A percentile compares a stretch with the other conserved stretches of the same genome.
Evolutionary conservation across 1,140 invertebrate species (phyloP).

Genomic region (Semibalanus balanoides): DNA sequence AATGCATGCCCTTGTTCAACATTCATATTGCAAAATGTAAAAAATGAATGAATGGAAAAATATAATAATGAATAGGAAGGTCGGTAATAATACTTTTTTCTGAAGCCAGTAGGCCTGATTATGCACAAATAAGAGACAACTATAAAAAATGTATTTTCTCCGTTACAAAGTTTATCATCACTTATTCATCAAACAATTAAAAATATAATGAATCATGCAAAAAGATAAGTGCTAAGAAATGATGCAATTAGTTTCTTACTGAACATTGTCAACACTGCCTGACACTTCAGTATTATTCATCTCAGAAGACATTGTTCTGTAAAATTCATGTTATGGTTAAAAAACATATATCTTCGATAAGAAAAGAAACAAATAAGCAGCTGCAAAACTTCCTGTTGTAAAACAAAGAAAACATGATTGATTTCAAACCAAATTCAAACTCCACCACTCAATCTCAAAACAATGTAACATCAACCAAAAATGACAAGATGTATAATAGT

Average conservation of each 20-base stretch:
- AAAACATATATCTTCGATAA: too few relatives aligned
- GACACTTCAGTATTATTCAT: not conserved
- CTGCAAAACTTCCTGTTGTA: too few relatives aligned
- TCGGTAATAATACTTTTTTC: not conserved
- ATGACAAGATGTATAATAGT: too few relatives aligned
- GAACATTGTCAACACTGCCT: not conserved
- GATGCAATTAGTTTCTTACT: not conserved
- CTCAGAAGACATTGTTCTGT: not conserved
- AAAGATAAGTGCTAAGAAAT: not conserved
- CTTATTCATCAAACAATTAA: not conserved
- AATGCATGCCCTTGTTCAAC: too few relatives aligned
- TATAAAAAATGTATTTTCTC: not conserved
- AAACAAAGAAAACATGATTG: too few relatives aligned
- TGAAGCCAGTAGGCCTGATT: not conserved
- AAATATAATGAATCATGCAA: not conserved
- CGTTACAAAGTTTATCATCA: not conserved
- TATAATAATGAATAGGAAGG: not conserved
- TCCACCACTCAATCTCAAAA: too few relatives aligned
- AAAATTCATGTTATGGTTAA: not conserved
- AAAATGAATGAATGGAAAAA: not conserved
- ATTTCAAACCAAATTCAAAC: too few relatives aligned
- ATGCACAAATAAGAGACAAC: not conserved
- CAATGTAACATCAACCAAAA: too few relatives aligned
- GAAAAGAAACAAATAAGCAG: too few relatives aligned
- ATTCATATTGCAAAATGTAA: not conserved